These are phyloP conservation scores for Dasyprocta punctata DNA, from an alignment of 2,113 vertebrate species.

Conservation along the genomic window DNA sequence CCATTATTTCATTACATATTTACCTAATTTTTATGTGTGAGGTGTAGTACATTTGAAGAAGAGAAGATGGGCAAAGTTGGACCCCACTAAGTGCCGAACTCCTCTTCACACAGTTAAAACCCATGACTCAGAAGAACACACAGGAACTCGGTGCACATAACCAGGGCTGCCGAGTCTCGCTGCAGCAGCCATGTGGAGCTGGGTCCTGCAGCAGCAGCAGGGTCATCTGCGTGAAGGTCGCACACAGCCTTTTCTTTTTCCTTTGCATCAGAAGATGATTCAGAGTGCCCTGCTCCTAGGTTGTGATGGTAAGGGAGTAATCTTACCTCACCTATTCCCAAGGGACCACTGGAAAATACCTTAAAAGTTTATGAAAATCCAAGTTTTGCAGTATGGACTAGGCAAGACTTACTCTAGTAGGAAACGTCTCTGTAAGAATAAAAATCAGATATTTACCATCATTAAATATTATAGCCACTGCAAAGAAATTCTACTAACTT, in stretches of 20 bases:
- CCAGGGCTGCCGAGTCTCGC: background rate
- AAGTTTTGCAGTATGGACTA: background rate
- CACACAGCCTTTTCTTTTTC: background rate
- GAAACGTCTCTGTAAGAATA: background rate
- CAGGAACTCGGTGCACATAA: background rate
- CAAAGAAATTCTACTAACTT: slow-evolving; percentile 22
- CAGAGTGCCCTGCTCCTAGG: background rate
- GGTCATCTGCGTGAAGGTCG: background rate
- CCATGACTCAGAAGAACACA: slow-evolving; percentile 69
- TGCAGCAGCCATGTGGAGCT: slow-evolving; percentile 44
- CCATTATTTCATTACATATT: slow-evolving; percentile 77
- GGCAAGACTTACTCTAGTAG: background rate
- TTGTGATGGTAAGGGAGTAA: background rate
- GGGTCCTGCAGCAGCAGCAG: slow-evolving; percentile 6
- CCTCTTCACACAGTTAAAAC: slow-evolving; percentile 77
- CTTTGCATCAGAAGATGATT: slow-evolving; percentile 21
- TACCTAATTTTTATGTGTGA: slow-evolving; percentile 65
- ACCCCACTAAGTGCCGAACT: slow-evolving; percentile 66
- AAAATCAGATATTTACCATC: slow-evolving; percentile 12
- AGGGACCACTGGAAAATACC: background rate
- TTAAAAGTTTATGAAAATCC: background rate
- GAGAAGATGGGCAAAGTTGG: slow-evolving; percentile 66
- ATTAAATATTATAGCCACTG: slow-evolving; percentile 1
- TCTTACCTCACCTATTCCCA: slow-evolving; percentile 23
- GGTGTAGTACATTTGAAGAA: slow-evolving; percentile 66